These are phyloP conservation scores for Microtus agrestis DNA, from an alignment of 2,797 vertebrate genomes.

Conservation along the genomic window DNA sequence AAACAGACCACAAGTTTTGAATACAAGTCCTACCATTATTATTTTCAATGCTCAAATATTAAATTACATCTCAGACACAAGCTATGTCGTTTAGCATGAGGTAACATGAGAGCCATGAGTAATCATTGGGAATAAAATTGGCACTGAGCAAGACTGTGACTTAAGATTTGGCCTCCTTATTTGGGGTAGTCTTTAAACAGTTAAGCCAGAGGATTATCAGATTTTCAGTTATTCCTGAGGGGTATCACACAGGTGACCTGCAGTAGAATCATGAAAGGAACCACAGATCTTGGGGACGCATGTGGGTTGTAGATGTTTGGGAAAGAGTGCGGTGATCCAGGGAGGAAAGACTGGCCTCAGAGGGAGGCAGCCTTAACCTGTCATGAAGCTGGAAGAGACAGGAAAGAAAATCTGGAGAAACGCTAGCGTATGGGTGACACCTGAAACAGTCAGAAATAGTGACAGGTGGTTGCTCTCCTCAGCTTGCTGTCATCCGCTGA, in stretches of 20 bases:
- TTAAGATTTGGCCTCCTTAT: not conserved
- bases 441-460: not conserved
- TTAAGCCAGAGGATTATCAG: not conserved
- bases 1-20: not conserved
- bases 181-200: conserved; percentile 1
- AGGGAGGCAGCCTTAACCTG: not conserved
- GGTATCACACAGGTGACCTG: not conserved
- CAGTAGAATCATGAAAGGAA: not conserved
- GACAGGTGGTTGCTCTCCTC: not conserved
- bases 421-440: not conserved
- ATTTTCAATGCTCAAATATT: not conserved
- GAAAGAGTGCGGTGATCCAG: not conserved
- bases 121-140: not conserved
- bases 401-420: not conserved
- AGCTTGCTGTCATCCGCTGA: not conserved
- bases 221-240: not conserved
- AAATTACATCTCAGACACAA: conserved; percentile 19
- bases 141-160: not conserved
- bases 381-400: not conserved
- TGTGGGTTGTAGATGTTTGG: not conserved
- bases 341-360: not conserved
- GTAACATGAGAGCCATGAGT: not conserved
- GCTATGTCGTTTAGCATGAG: not conserved
- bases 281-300: not conserved
- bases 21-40: not conserved